Conservation (phyloP, 1,140 invertebrate species). For the Nebria ingens region DNA sequence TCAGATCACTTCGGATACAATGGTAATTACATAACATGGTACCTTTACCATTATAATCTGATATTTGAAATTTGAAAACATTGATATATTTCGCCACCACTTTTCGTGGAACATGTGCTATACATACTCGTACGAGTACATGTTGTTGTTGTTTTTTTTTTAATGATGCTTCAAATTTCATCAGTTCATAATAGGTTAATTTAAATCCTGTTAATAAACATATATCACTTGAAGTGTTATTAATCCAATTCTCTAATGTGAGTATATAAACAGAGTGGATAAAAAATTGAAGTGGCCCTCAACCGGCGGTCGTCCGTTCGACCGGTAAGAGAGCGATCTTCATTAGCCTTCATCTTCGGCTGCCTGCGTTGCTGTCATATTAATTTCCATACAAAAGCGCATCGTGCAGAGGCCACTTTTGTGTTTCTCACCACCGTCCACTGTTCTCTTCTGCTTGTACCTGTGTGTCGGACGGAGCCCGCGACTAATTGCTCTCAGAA, state of each 20-base stretch:
- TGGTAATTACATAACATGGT: constrained; percentile 8
- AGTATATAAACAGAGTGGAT: too few species aligned
- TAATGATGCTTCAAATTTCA: background rate
- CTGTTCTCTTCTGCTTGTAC: background rate
- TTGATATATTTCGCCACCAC: background rate
- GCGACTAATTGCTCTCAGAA: background rate
- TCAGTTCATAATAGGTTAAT: background rate
- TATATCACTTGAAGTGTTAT: background rate
- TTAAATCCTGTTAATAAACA: background rate
- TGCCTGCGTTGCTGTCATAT: background rate
- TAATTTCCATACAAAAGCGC: background rate
- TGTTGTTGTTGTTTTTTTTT: background rate
- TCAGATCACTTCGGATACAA: too few species aligned
- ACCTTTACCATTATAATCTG: background rate
- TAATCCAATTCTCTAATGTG: too few species aligned
- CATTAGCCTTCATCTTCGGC: background rate
- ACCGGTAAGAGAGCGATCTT: background rate
- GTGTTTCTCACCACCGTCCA: too few species aligned
- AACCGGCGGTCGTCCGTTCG: too few species aligned
- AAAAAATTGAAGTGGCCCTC: too few species aligned
- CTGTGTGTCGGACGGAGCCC: background rate
- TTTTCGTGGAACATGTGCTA: background rate
- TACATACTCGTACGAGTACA: background rate
- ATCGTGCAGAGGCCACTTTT: too few species aligned
- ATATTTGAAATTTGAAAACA: background rate